These are phyloP conservation scores for Phasia obesa DNA, from an alignment of 2,888 invertebrate species.

Conservation along the genomic window DNA sequence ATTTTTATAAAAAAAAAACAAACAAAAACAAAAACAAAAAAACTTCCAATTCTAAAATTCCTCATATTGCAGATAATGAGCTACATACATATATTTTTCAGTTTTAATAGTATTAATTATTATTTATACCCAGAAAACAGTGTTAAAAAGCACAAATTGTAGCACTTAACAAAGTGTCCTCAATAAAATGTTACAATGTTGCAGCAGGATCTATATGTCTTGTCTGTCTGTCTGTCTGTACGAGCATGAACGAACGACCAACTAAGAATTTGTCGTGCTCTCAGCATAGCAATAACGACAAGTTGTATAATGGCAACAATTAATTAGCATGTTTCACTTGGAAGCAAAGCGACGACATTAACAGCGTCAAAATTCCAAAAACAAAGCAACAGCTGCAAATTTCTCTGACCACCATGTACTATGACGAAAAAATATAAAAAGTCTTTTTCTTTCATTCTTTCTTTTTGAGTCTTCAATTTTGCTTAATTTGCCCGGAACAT, in stretches of 20 bases:
- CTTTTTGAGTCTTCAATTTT: conserved; percentile 24
- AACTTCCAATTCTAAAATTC: conserved; percentile 33
- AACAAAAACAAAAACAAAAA: too few species aligned
- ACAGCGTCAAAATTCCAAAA: conserved; percentile 51
- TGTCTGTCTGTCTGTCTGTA: too few species aligned
- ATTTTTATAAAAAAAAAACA: conserved; percentile 1
- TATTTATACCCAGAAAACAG: conserved; percentile 36
- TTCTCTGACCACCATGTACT: conserved; percentile 48
- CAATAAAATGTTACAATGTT: conserved; percentile 60
- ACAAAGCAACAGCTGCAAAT: conserved; percentile 63
- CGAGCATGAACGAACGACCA: too few species aligned
- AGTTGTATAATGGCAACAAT: conserved; percentile 47
- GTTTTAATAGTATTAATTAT: conserved; percentile 29
- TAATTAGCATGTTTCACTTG: conserved; percentile 57
- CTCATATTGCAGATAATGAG: conserved; percentile 53
- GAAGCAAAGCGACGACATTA: conserved; percentile 33
- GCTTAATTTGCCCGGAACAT: conserved; percentile 57
- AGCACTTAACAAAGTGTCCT: conserved; percentile 52
- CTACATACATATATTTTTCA: not conserved
- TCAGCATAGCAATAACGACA: conserved; percentile 49
- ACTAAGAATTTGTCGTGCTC: conserved; percentile 27
- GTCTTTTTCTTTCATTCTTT: not conserved
- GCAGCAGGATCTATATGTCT: conserved; percentile 75
- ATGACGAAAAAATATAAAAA: conserved; percentile 1
- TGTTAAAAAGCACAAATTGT: conserved; percentile 64